Evolutionary conservation across 2,113 vertebrate species (phyloP).

Genomic region (Ailurus styani): DNA sequence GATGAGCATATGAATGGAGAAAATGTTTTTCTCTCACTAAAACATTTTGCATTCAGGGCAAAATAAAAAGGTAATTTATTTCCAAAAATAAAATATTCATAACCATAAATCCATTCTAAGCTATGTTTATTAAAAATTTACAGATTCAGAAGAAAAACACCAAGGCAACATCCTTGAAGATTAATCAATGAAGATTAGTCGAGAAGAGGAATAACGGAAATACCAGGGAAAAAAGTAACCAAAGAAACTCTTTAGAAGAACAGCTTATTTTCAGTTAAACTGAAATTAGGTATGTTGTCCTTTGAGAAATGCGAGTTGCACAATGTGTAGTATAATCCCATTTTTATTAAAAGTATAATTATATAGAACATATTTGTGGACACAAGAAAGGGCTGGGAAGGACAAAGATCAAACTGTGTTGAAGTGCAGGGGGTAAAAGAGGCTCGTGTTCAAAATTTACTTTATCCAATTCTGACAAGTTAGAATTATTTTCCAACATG

Average conservation of each 20-base stretch:
- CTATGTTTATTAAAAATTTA: constrained; percentile 5
- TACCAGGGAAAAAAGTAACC: not conserved
- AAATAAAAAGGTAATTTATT: not conserved
- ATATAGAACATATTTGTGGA: not conserved
- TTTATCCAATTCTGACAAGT: not conserved
- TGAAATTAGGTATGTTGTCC: not conserved
- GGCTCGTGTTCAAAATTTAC: not conserved
- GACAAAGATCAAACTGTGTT: not conserved
- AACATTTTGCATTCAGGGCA: not conserved
- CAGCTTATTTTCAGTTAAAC: not conserved
- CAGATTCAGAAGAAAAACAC: not conserved
- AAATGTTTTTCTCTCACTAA: not conserved
- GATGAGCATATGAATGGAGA: not conserved
- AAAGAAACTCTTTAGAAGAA: not conserved
- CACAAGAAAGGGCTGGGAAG: not conserved
- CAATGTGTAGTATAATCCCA: not conserved
- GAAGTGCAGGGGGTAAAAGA: not conserved
- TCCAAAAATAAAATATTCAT: constrained; percentile 29
- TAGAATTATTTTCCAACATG: not conserved
- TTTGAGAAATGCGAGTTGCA: not conserved
- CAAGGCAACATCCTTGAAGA: not conserved
- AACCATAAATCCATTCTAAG: not conserved
- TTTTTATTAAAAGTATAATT: constrained; percentile 17
- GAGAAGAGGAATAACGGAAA: not conserved
- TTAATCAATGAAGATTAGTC: not conserved